phyloP scores from a whole-genome alignment of 2,888 invertebrate genomes.

The Strigamia transsilvanica region DNA sequence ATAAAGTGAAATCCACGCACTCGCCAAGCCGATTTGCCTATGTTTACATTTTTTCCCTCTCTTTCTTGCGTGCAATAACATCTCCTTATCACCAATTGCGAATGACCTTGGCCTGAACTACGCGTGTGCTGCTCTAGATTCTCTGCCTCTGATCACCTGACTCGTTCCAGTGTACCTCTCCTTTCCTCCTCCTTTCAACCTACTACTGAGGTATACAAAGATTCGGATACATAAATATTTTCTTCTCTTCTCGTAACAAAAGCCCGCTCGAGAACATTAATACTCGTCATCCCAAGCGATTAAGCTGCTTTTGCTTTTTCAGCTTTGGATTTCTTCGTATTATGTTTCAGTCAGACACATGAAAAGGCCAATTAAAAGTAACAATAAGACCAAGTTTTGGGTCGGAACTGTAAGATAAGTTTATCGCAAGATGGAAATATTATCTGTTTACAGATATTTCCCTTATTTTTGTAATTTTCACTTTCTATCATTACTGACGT shows the following conservation, averaged over 20 bases:
- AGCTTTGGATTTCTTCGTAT: slow-evolving; percentile 15
- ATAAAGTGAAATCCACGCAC: neutral
- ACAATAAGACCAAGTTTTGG: neutral
- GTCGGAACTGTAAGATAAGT: neutral
- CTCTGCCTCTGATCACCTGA: slow-evolving; percentile 18
- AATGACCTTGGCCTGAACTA: slow-evolving; percentile 24
- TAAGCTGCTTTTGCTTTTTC: neutral
- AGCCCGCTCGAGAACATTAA: neutral
- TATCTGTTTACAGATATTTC: slow-evolving; percentile 16
- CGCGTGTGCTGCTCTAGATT: slow-evolving; percentile 38
- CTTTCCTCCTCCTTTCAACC: neutral
- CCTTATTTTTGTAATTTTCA: neutral
- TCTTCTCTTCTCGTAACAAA: neutral
- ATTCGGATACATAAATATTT: neutral
- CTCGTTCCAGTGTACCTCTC: neutral
- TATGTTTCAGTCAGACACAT: neutral
- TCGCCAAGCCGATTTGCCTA: neutral
- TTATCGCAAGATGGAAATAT: neutral
- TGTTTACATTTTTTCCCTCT: slow-evolving; percentile 26
- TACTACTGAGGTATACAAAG: slow-evolving; percentile 2
- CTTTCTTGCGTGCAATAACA: slow-evolving; percentile 5
- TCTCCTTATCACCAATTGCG: slow-evolving; percentile 19
- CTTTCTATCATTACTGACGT: neutral
- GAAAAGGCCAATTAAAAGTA: slow-evolving; percentile 20
- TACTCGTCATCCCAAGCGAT: neutral